Conservation (phyloP, 1,140 invertebrate genomes). For the Leptonema lineaticorne region DNA sequence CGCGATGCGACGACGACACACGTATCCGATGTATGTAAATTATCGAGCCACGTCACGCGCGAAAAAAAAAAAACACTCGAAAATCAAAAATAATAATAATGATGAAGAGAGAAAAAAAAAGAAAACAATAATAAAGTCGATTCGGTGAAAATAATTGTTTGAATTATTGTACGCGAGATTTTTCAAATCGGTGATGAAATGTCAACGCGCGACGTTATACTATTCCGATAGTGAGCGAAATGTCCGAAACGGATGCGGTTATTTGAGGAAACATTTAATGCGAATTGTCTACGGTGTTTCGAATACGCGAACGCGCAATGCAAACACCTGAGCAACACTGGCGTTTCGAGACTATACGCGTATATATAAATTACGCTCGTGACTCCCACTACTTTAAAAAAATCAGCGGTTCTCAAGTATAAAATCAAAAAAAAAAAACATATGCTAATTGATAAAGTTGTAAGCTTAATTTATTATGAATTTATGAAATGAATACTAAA, state of each 20-base stretch:
- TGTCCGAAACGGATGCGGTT: background rate
- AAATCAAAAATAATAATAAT: no score
- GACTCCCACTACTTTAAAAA: background rate
- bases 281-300: background rate
- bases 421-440: no score
- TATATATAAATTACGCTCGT: background rate
- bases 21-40: background rate
- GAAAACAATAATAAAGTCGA: no score
- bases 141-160: background rate
- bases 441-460: no score
- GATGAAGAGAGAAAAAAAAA: no score
- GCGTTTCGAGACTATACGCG: background rate
- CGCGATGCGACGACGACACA: background rate
- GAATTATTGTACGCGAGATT: background rate
- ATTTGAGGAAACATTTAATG: background rate
- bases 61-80: no score
- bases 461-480: no score
- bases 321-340: background rate
- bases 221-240: background rate
- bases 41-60: background rate
- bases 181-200: background rate
- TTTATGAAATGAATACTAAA: no score
- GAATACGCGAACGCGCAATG: background rate
- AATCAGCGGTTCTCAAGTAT: background rate
- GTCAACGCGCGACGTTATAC: background rate